Evolutionary conservation across 2,797 vertebrate species (phyloP).

Genomic region (Thaleichthys pacificus): DNA sequence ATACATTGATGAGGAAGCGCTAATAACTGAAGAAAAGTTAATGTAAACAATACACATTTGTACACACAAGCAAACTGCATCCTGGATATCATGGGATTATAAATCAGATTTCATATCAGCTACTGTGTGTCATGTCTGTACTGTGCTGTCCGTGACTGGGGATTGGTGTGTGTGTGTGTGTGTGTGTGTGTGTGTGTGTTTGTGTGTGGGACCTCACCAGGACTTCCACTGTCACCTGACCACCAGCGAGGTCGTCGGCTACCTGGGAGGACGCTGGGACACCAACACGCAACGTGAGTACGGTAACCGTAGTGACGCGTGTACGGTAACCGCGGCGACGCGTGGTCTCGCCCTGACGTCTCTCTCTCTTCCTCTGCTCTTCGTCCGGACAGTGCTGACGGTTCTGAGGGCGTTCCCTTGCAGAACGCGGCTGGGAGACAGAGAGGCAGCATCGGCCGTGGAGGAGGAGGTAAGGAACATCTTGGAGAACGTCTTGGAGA

Average conservation of each 20-base stretch:
- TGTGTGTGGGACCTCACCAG: slow-evolving; percentile 55
- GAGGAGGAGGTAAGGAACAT: slow-evolving; percentile 86
- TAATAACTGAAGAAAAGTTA: no score
- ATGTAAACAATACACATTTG: no score
- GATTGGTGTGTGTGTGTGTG: no score
- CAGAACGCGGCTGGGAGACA: slow-evolving; percentile 85
- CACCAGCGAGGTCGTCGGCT: slow-evolving; percentile 92
- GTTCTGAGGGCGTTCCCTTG: slow-evolving; percentile 93
- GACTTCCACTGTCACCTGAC: slow-evolving; percentile 98
- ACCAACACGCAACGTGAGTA: slow-evolving; percentile 89
- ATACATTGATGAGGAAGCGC: no score
- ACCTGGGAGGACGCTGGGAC: slow-evolving; percentile 94
- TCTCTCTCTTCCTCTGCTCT: slow-evolving; percentile 6
- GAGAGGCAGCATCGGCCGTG: slow-evolving; percentile 76
- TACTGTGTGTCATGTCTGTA: no score
- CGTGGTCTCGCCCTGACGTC: background rate
- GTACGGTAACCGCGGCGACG: no score
- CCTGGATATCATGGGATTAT: no score
- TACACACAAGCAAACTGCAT: no score
- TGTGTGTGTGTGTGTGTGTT: no score
- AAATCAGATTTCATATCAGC: no score
- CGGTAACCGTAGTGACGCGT: background rate
- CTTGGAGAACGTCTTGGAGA: background rate
- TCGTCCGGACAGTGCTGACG: slow-evolving; percentile 80
- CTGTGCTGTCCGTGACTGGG: no score